Conservation (phyloP, 1,140 invertebrate genomes). For the Nasonia vitripennis region DNA sequence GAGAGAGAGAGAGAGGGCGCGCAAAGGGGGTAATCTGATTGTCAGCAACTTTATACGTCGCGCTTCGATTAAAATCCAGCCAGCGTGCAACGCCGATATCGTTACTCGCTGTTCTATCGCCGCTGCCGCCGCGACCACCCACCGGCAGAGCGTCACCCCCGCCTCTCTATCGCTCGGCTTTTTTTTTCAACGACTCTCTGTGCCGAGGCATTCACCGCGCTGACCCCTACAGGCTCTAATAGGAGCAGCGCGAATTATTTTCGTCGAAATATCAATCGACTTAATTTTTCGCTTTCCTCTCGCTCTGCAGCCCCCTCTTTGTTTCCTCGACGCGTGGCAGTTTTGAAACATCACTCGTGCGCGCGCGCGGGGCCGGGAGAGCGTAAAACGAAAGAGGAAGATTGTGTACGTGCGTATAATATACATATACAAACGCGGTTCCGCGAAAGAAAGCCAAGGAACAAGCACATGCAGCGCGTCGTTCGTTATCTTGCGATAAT, state of each 20-base stretch:
- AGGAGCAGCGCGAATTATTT: slow-evolving; percentile 50
- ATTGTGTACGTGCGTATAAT: neutral
- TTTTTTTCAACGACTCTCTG: slow-evolving; percentile 41
- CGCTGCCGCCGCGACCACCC: neutral
- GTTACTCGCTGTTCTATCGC: slow-evolving; percentile 61
- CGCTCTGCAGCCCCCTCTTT: neutral
- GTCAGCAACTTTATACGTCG: slow-evolving; percentile 74
- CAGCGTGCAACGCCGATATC: slow-evolving; percentile 69
- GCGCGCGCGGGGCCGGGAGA: neutral
- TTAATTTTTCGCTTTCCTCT: slow-evolving; percentile 44
- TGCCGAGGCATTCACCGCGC: neutral
- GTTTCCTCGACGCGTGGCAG: neutral
- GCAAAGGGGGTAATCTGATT: slow-evolving; percentile 70
- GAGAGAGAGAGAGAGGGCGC: slow-evolving; percentile 4
- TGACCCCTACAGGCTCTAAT: slow-evolving; percentile 33
- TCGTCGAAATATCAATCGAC: slow-evolving; percentile 48
- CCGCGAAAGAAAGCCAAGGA: slow-evolving; percentile 39
- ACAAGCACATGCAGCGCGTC: slow-evolving; percentile 45
- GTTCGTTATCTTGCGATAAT: slow-evolving; percentile 66
- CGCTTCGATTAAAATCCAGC: slow-evolving; percentile 73
- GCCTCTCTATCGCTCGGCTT: slow-evolving; percentile 54
- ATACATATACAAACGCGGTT: neutral
- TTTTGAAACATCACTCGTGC: neutral
- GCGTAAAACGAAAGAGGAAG: neutral
- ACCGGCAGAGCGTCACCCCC: slow-evolving; percentile 13